Conservation (phyloP, 2,888 invertebrate genomes). For the Alcis repandata region DNA sequence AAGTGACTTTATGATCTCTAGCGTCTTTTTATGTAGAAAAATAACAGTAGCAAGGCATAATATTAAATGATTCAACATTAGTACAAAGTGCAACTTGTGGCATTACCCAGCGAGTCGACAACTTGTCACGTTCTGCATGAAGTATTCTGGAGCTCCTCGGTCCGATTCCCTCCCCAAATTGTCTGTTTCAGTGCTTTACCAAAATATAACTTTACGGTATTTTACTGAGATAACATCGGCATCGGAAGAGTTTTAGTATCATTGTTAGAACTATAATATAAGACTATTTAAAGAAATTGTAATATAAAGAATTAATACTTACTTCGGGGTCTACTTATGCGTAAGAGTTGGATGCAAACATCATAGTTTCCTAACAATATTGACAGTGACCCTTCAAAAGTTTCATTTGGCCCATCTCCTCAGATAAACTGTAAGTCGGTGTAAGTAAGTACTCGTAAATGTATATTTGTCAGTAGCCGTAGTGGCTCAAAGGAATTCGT, state of each 20-base stretch:
- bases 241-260: background rate
- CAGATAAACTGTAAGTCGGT: background rate
- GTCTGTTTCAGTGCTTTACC: conserved; percentile 50
- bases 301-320: too few relatives aligned
- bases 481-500: background rate
- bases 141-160: conserved; percentile 56
- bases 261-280: too few relatives aligned
- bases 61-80: conserved; percentile 25
- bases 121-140: conserved; percentile 68
- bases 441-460: background rate
- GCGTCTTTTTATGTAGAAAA: conserved; percentile 6
- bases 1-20: background rate
- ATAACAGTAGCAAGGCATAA: conserved; percentile 11
- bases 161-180: conserved; percentile 62
- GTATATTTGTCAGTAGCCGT: background rate
- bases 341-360: too few relatives aligned
- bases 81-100: conserved; percentile 48
- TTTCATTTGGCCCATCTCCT: background rate
- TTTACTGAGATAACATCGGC: conserved; percentile 16
- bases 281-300: too few relatives aligned
- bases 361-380: too few relatives aligned
- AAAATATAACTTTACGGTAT: conserved; percentile 1
- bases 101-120: conserved; percentile 58
- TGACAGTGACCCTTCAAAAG: too few relatives aligned
- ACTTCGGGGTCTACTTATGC: too few relatives aligned